Percentiles rank a stretch among this genome's conserved stretches.
Conservation (phyloP, 2,113 vertebrate species). For the Crotalus viridis region DNA sequence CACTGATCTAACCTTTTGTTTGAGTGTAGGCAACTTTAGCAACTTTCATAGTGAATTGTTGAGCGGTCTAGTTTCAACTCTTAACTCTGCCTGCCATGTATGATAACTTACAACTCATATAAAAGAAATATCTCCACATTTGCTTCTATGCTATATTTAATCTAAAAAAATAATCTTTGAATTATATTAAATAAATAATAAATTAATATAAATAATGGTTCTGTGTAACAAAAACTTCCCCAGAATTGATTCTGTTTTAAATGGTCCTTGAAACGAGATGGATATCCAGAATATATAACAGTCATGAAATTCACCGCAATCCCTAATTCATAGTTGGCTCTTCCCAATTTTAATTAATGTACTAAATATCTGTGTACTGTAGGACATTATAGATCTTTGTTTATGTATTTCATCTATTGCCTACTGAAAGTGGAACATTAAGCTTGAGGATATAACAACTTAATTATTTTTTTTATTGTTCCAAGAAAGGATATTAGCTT, state of each 20-base stretch:
- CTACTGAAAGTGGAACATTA: slow-evolving; percentile 41
- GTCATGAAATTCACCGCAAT: not conserved
- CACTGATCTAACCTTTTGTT: not conserved
- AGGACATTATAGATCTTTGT: not conserved
- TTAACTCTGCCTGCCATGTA: not conserved
- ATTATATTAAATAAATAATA: not conserved
- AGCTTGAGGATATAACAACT: slow-evolving; percentile 45
- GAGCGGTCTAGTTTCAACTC: not conserved
- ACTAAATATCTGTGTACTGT: slow-evolving; percentile 27
- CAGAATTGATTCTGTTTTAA: not conserved
- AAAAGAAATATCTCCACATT: not conserved
- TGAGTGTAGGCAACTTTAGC: not conserved
- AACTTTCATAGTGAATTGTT: not conserved
- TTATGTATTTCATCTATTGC: slow-evolving; percentile 41
- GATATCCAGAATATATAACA: slow-evolving; percentile 13
- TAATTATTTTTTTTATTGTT: slow-evolving; percentile 47
- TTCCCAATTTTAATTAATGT: slow-evolving; percentile 5
- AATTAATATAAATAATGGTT: not conserved
- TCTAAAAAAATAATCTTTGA: not conserved
- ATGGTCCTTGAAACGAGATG: not conserved
- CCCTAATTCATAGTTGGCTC: not conserved
- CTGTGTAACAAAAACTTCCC: not conserved
- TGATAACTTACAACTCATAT: not conserved
- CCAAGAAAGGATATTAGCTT: slow-evolving; percentile 18
- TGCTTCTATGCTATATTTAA: not conserved